phyloP scores from a whole-genome alignment of 2,888 invertebrate species.

The Tridacna crocea region DNA sequence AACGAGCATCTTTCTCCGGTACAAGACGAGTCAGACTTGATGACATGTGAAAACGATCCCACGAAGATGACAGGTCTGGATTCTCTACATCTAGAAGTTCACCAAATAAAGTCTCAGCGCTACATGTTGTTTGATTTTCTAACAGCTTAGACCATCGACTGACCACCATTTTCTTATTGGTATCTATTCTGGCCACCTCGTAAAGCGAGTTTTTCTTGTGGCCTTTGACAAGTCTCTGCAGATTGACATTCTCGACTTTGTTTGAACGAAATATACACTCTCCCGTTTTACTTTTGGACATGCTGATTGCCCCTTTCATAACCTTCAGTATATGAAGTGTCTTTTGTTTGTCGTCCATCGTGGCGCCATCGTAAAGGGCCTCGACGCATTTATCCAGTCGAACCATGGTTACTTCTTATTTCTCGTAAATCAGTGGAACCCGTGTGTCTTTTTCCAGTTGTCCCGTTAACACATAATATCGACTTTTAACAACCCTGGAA shows the following conservation, averaged over 20 bases:
- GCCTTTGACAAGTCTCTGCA: conserved; percentile 60
- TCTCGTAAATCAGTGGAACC: not conserved
- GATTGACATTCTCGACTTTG: conserved; percentile 67
- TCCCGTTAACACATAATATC: no score
- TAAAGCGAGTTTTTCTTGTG: conserved; percentile 57
- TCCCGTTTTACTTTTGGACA: conserved; percentile 73
- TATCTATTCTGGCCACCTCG: conserved; percentile 44
- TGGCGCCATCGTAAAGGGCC: conserved; percentile 65
- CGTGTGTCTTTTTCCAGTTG: not conserved
- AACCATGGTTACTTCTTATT: conserved; percentile 42
- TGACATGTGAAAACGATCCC: not conserved
- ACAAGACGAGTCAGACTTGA: not conserved
- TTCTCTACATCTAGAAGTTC: conserved; percentile 43
- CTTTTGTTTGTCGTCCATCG: conserved; percentile 64
- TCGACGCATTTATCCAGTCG: conserved; percentile 68
- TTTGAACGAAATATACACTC: conserved; percentile 72
- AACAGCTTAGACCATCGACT: conserved; percentile 52
- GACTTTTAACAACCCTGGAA: no score
- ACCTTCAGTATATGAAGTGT: conserved; percentile 69
- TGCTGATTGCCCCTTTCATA: conserved; percentile 73
- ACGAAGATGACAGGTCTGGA: not conserved
- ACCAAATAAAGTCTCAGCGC: conserved; percentile 46
- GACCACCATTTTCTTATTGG: conserved; percentile 49
- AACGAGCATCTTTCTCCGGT: conserved; percentile 18
- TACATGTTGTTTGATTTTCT: conserved; percentile 45